Percentiles rank a stretch among this genome's conserved stretches.
phyloP scores from a whole-genome alignment of 2,113 vertebrate genomes.

The Piliocolobus tephrosceles region DNA sequence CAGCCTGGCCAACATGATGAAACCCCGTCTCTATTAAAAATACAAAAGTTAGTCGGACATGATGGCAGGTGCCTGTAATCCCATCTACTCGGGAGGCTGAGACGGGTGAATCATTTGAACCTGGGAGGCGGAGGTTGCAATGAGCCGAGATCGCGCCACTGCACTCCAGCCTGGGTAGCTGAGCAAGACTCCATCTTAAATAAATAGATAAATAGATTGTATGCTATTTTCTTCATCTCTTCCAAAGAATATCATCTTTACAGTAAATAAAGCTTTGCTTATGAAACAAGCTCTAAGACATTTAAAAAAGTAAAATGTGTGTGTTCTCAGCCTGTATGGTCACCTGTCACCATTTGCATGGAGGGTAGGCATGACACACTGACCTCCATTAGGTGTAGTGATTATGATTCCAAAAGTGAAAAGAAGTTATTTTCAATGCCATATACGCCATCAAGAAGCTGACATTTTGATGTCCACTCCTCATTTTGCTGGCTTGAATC shows the following conservation, averaged over 20 bases:
- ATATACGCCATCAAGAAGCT: not conserved
- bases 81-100: too few species aligned
- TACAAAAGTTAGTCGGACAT: too few species aligned
- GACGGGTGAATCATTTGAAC: too few species aligned
- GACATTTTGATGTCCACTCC: not conserved
- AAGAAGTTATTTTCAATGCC: not conserved
- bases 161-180: too few species aligned
- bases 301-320: not conserved
- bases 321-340: not conserved
- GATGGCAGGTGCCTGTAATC: too few species aligned
- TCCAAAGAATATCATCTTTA: not conserved
- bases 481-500: not conserved
- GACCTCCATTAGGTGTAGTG: not conserved
- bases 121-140: too few species aligned
- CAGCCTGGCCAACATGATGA: too few species aligned
- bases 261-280: conserved; percentile 6
- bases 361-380: fast-evolving
- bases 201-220: not conserved
- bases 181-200: too few species aligned
- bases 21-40: too few species aligned
- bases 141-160: too few species aligned
- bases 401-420: not conserved
- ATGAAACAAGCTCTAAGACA: not conserved
- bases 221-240: not conserved
- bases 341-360: not conserved